Base-by-base conservation (phyloP, 1,140 invertebrate genomes). In the Elysia chlorotica region DNA sequence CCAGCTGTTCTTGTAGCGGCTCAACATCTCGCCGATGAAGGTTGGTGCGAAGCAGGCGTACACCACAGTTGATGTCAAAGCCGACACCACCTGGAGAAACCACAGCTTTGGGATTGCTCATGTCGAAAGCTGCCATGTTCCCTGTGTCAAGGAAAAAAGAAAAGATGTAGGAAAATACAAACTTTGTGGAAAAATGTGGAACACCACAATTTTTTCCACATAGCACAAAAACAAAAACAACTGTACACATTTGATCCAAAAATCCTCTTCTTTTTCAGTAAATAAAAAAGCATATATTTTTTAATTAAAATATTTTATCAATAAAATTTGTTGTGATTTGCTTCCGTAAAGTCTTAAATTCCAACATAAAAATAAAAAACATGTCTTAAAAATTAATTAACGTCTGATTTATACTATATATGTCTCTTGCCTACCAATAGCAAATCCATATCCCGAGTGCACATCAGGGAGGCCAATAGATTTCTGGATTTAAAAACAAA, bases 121-220 rank as follows among this genome's bases (percentile, higher is more conserved):
- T 93, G 88, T 99, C 98, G 90, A 99, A 99, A 35, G 98, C 98
- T 76, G 98, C 98, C 94, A 99, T 99, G 87, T 99, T 99, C 76
- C 98, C 96, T 93, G 67, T 31, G 82, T 65, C 38, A 14, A 61
- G n/a, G 74, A 79, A 81, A 72, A 79, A 67, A 59, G 10, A 14
- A n/a, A 14, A 48, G 41, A n/a, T 14, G 10, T 48, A 14, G n/a
- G n/a, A 48, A 48, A 48, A 48, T n/a, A 48, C 10, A 48, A 48
- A n/a, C 41, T 14, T 14, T 48, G 41, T 48, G n/a, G n/a, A n/a
- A n/a, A n/a, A n/a, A n/a, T n/a, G n/a, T n/a, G n/a, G n/a, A n/a
- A n/a, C n/a, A n/a, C n/a, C 10, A 48, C 41, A 48, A n/a, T 48
- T 48, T 48, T 48, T 48, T 48, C 41, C n/a, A n/a, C 41, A 48